Conservation (phyloP, 2,113 vertebrate species). For the Otis tarda region DNA sequence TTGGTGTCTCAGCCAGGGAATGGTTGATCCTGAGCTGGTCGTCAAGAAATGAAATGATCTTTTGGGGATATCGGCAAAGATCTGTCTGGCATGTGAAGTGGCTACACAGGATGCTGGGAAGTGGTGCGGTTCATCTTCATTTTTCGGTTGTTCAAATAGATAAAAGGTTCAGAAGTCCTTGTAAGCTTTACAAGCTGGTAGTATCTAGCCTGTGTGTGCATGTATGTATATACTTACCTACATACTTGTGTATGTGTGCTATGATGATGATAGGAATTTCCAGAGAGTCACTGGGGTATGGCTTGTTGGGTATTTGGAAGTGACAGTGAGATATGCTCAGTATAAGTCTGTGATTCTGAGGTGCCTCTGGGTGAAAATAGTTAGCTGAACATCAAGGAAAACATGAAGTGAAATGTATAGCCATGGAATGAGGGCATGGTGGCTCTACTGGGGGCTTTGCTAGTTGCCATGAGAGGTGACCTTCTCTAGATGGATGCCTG, state of each 20-base stretch:
- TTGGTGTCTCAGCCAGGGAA: not conserved
- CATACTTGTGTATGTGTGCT: not conserved
- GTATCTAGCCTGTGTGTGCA: not conserved
- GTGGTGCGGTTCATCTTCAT: not conserved
- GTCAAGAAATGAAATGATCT: not conserved
- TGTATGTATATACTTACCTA: not conserved
- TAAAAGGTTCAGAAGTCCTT: not conserved
- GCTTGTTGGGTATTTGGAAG: not conserved
- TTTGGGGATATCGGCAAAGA: not conserved
- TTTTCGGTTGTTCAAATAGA: not conserved
- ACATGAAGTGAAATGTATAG: not conserved
- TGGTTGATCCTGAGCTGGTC: not conserved
- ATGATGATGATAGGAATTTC: not conserved
- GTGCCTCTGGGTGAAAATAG: not conserved
- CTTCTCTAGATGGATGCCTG: not conserved
- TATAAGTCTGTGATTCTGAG: not conserved
- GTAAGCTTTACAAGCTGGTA: not conserved
- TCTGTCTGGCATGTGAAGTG: not conserved
- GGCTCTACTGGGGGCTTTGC: not conserved
- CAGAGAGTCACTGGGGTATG: accelerated
- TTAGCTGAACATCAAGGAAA: not conserved
- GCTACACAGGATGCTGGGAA: not conserved
- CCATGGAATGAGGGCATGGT: not conserved
- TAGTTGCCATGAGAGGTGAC: not conserved
- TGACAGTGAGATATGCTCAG: not conserved